Evolutionary conservation across 2,797 vertebrate genomes (phyloP), one percentile per base, ranked within the genome.

Genomic region (Bucorvus abyssinicus): DNA sequence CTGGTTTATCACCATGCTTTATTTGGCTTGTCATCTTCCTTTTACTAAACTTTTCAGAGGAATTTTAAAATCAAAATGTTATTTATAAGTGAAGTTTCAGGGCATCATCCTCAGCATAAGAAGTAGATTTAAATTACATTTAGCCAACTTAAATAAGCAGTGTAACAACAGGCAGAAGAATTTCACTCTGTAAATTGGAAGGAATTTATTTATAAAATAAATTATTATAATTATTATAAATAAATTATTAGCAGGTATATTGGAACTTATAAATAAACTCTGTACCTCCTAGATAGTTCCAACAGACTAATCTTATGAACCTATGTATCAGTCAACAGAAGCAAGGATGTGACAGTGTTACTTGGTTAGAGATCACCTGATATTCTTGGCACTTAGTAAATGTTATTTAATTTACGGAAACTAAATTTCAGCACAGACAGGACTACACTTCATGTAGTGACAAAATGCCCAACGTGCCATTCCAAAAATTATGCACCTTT

Each of bases 191-290:
- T 73, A 73, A 86, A 77, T 67, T 78, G 67, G 73, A 91, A 89
- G 24, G 82, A 86, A 84, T 30, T 93, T 87, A 89, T 94, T 87
- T 83, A n/a, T 74, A 56, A 87, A 77, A 85, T n/a, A 89, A 84
- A 69, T 55, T 0, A 75, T 76, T 92, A 45, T 84, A 65, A 90
- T 55, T 2, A 57, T 89, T 83, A 74, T 67, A 76, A 94, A 92
- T 93, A 84, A 92, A 90, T 84, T 29, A 96, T 90, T 11, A 90
- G 36, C 21, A 79, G 44, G 23, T 94, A 76, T 60, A 68, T 21
- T 63, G 50, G 15, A 64, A 34, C 23, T 93, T 93, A 74, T 67
- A 94, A 94, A 87, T 73, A 79, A 73, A 90, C 22, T 18, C 38
- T 18, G 30, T 67, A 49, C 65, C 26, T 24, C 23, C 94, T 84